phyloP scores from a whole-genome alignment of 2,888 invertebrate genomes.

The Drosophila sordidula region DNA sequence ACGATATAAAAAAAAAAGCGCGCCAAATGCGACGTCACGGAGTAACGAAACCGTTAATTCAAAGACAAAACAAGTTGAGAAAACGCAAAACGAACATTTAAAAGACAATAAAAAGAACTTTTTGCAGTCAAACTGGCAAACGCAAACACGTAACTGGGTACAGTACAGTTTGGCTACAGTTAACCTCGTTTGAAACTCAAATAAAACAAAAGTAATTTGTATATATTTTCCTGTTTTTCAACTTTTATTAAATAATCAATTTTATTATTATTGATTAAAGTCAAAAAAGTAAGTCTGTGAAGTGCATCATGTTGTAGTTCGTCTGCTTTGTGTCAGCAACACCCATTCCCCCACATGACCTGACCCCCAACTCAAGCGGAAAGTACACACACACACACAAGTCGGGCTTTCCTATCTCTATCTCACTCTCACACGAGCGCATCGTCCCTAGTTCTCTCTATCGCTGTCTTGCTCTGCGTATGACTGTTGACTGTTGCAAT shows the following conservation, averaged over 20 bases:
- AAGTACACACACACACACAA: constrained; percentile 37
- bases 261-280: constrained; percentile 10
- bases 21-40: constrained; percentile 54
- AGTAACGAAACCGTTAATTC: constrained; percentile 46
- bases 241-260: neutral
- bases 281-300: constrained; percentile 7
- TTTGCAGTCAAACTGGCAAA: constrained; percentile 8
- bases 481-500: constrained; percentile 61
- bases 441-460: neutral
- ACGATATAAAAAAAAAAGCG: constrained; percentile 33
- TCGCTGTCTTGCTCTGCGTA: constrained; percentile 19
- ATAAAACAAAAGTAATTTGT: no score
- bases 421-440: constrained; percentile 1
- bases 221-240: no score
- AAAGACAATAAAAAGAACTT: constrained; percentile 7
- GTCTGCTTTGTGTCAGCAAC: constrained; percentile 25
- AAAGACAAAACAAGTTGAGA: constrained; percentile 41
- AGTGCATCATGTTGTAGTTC: constrained; percentile 22
- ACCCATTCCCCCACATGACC: constrained; percentile 12
- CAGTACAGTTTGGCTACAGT: constrained; percentile 22
- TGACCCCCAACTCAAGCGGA: constrained; percentile 44
- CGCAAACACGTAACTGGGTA: constrained; percentile 20
- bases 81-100: constrained; percentile 3
- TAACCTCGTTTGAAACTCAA: neutral
- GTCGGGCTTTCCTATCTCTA: constrained; percentile 25